A percentile compares a stretch with the other conserved stretches of the same genome.
Conservation (phyloP, 2,888 invertebrate genomes). For the Pedicia rivosa region DNA sequence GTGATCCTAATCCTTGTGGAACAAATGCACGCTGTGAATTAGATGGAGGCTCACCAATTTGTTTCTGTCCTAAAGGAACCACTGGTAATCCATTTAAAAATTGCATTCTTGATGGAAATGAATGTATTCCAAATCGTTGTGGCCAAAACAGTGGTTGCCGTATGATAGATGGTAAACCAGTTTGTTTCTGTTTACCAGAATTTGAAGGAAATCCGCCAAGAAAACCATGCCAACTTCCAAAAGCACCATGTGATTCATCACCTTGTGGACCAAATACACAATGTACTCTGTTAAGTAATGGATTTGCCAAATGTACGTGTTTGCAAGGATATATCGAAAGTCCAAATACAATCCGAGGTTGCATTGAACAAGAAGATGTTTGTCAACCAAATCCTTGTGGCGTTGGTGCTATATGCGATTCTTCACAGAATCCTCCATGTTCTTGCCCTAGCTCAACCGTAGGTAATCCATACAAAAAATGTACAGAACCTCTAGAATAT, state of each 20-base stretch:
- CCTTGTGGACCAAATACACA: conserved; percentile 82
- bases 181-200: conserved; percentile 78
- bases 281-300: conserved; percentile 58
- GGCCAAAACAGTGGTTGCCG: conserved; percentile 72
- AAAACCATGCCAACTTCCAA: conserved; percentile 50
- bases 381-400: conserved; percentile 77
- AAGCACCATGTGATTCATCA: conserved; percentile 67
- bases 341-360: conserved; percentile 76
- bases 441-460: conserved; percentile 68
- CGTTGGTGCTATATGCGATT: conserved; percentile 60
- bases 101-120: conserved; percentile 80
- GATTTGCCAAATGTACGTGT: conserved; percentile 78
- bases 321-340: conserved; percentile 67
- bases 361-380: conserved; percentile 59
- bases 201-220: conserved; percentile 72
- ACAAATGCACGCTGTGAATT: conserved; percentile 67
- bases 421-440: conserved; percentile 61
- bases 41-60: conserved; percentile 73
- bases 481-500: conserved; percentile 42
- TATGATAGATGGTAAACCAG: conserved; percentile 53
- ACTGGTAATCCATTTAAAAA: conserved; percentile 83
- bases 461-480: conserved; percentile 70
- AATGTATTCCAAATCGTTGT: conserved; percentile 69
- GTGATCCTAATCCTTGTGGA: conserved; percentile 79
- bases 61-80: conserved; percentile 74